Base-by-base conservation (phyloP, 2,888 invertebrate genomes). In the Nephrocerus scutellatus region DNA sequence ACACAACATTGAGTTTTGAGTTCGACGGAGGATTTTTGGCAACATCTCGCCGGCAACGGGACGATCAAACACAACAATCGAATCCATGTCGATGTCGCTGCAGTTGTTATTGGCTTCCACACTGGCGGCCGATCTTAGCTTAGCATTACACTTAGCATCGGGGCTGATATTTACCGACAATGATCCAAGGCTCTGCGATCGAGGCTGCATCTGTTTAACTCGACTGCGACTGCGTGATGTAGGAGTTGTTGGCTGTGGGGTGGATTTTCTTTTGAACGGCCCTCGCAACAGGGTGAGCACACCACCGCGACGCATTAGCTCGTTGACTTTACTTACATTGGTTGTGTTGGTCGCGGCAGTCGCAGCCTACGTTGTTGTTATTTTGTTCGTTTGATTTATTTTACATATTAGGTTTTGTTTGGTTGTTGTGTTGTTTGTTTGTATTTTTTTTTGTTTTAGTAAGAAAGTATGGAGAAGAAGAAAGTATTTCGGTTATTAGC, bases 91-190 rank as follows among this genome's bases (percentile, higher is more conserved):
- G 21, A 57, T 49, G 44, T 60, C 55, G 40, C 49, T 50, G 43
- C 30, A 41, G 35, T 45, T 51, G 34, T 52, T 49, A 50, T 53
- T 55, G 34, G 53, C 50, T 50, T 57, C 57, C 48, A 63, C 54
- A 50, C 66, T 66, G 49, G 62, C 59, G 44, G 66, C 57, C 52
- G 60, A 51, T 44, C 64, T 60, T 52, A 65, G 50, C 39, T 43
- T 59, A 44, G 48, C 52, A 47, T 62, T 64, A 51, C 60, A 65
- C 43, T 46, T 49, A 36, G 52, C 50, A 36, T 39, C 36, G 15
- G 58, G 52, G 50, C 62, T 60, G 38, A 54, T 63, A 69, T 62
- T 69, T 70, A 69, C 69, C 68, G 67, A 62, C 46, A 69, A 49
- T 31, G 67, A 67, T 54, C 66, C 68, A 22, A 66, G 53, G 43